phyloP scores from a whole-genome alignment of 2,113 vertebrate species.

The Tauraco erythrolophus region DNA sequence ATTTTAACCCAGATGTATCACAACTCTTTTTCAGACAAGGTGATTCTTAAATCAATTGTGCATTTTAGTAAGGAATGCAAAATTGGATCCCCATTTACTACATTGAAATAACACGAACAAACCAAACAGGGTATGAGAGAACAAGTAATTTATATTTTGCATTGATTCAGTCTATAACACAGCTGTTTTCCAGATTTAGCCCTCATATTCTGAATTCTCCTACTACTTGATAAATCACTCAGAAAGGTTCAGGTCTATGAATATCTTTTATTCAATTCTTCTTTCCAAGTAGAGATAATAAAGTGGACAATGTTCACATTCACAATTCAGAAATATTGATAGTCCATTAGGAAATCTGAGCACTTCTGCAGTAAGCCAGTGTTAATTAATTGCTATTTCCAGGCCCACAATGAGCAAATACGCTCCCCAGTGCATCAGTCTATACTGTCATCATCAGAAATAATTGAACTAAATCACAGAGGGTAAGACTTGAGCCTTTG shows the following conservation, averaged over 20 bases:
- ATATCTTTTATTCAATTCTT: background rate
- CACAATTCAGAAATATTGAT: background rate
- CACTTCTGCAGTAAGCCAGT: background rate
- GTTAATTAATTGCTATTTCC: background rate
- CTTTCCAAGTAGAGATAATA: constrained; percentile 5
- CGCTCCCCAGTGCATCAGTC: background rate
- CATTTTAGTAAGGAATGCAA: constrained; percentile 9
- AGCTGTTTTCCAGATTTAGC: constrained; percentile 56
- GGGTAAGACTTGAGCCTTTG: background rate
- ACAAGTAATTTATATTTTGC: constrained; percentile 26
- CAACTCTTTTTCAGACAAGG: background rate
- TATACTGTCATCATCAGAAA: background rate
- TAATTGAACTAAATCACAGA: background rate
- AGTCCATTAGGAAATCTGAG: background rate
- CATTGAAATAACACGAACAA: constrained; percentile 4
- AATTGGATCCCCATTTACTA: background rate
- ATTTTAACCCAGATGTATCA: constrained; percentile 20
- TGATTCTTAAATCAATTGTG: background rate
- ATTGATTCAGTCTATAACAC: background rate
- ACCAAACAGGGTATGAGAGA: background rate
- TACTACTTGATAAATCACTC: constrained; percentile 37
- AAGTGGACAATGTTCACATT: constrained; percentile 13
- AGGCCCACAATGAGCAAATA: background rate
- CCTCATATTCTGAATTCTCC: background rate
- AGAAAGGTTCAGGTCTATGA: background rate